Percentiles rank a stretch among this genome's conserved stretches.
Evolutionary conservation across 2,113 vertebrate genomes (phyloP).

Genomic region (Trochalopteron elliotii): DNA sequence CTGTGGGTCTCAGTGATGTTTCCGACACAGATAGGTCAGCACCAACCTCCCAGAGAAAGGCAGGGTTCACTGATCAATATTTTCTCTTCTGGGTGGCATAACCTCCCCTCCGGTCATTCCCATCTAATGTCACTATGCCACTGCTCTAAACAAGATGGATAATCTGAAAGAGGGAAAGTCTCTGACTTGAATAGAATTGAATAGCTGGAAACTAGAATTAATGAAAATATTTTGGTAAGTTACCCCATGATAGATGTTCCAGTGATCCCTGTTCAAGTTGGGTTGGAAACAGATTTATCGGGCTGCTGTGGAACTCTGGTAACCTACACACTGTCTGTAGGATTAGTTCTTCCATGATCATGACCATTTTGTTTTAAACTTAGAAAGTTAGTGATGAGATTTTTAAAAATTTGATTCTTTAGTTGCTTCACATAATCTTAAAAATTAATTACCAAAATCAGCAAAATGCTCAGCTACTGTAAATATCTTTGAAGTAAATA

Average conservation of each 20-base stretch:
- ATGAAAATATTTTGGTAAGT: background rate
- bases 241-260: fast-evolving
- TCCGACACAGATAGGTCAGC: background rate
- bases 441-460: background rate
- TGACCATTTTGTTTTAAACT: background rate
- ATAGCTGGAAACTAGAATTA: background rate
- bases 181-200: background rate
- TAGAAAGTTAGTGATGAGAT: background rate
- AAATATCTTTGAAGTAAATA: background rate
- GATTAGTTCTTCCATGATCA: background rate
- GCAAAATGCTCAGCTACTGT: background rate
- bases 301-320: background rate
- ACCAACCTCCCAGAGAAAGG: background rate
- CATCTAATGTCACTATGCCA: background rate
- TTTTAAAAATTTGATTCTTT: fast-evolving
- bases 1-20: background rate
- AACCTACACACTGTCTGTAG: fast-evolving
- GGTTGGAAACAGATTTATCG: background rate
- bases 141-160: background rate
- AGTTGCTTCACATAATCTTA: background rate
- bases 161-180: background rate
- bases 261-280: background rate
- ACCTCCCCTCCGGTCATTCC: background rate
- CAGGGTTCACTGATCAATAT: background rate
- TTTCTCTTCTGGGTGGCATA: background rate